Evolutionary conservation across 2,888 invertebrate species (phyloP).

Genomic region (Caenorhabditis sp.): DNA sequence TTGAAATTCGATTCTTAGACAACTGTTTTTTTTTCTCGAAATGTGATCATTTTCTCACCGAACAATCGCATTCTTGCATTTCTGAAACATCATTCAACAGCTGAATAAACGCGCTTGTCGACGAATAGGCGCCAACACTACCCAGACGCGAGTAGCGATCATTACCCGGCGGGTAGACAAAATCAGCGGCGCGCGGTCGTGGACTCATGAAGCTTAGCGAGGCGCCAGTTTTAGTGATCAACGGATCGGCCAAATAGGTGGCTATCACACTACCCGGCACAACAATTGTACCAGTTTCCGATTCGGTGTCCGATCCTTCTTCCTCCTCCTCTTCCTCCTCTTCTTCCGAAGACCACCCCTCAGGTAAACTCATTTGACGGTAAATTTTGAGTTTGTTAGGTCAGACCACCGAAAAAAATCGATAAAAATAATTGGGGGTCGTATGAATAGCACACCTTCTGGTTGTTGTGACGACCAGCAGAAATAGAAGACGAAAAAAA

Average conservation of each 20-base stretch:
- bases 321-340: constrained; percentile 29
- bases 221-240: constrained; percentile 45
- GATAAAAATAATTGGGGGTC: not conserved
- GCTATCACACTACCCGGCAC: constrained; percentile 49
- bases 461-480: not conserved
- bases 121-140: constrained; percentile 52
- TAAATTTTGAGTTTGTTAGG: constrained; percentile 24
- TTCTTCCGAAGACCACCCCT: constrained; percentile 19
- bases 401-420: not conserved
- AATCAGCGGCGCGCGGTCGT: constrained; percentile 47
- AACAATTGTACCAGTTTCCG: constrained; percentile 18
- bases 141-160: constrained; percentile 40
- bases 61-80: constrained; percentile 25
- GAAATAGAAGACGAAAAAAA: constrained; percentile 2
- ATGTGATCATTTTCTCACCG: no score
- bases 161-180: constrained; percentile 30
- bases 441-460: not conserved
- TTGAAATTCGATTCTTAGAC: not conserved
- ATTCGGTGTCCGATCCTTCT: constrained; percentile 16
- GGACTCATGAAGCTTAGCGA: constrained; percentile 35
- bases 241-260: constrained; percentile 45
- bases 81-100: constrained; percentile 50
- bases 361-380: constrained; percentile 33
- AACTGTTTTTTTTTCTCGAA: not conserved
- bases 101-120: constrained; percentile 57